Conservation (phyloP, 2,888 invertebrate genomes). For the Meloe dianella region DNA sequence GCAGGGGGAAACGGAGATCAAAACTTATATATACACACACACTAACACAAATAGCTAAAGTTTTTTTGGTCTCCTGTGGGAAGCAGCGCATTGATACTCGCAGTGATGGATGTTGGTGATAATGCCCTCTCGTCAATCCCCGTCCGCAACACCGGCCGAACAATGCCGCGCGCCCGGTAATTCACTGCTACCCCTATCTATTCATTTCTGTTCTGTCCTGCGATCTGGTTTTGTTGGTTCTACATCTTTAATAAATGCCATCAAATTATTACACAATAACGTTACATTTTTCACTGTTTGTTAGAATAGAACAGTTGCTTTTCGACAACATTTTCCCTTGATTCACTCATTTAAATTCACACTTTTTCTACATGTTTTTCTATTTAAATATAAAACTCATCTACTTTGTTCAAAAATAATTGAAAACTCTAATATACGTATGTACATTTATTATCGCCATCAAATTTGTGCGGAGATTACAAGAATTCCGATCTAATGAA, state of each 20-base stretch:
- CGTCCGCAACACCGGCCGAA: conserved; percentile 64
- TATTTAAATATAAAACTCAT: background rate
- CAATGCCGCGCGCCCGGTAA: conserved; percentile 61
- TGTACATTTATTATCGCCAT: background rate
- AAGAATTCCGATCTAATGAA: too few species aligned
- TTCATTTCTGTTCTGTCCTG: conserved; percentile 49
- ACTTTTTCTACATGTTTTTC: background rate
- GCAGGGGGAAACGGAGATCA: conserved; percentile 47
- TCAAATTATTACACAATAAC: conserved; percentile 55
- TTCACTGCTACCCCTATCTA: conserved; percentile 59
- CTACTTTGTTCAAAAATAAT: background rate
- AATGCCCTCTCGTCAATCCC: conserved; percentile 64
- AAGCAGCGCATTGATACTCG: conserved; percentile 61
- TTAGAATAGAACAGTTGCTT: background rate
- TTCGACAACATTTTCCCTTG: background rate
- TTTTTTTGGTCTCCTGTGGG: conserved; percentile 60
- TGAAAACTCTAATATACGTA: background rate
- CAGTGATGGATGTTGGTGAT: conserved; percentile 63
- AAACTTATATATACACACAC: conserved; percentile 44
- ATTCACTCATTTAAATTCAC: background rate
- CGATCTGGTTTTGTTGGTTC: conserved; percentile 42
- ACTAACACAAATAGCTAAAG: conserved; percentile 52
- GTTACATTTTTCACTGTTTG: conserved; percentile 46
- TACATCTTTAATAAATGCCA: conserved; percentile 55
- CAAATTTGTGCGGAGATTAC: background rate